Base-by-base conservation (phyloP, 1,140 invertebrate species). In the Medauroidea extradentata region DNA sequence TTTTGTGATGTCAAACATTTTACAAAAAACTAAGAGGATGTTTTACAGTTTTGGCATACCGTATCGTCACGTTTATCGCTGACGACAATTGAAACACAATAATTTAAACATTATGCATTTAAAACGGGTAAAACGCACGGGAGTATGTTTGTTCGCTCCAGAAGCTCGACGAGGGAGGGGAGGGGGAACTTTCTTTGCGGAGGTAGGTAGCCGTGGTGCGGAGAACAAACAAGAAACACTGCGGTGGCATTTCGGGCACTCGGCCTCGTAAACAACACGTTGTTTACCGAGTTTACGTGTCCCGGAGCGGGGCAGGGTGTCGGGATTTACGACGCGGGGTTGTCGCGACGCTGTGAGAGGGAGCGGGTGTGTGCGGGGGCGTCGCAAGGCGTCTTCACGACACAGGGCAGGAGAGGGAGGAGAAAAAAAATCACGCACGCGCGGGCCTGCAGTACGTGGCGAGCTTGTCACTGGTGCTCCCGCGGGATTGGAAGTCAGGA, bases 201-300 rank as follows among this genome's bases (percentile, higher is more conserved):
- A 4, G n/a, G 29, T 34, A 34, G 29, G 29, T 34, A n/a, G n/a
- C 29, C 29, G 11, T 34, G 29, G 29, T 11, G 29, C 4, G 29
- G 29, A 4, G 29, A 7, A 11, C 29, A 34, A 34, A 34, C 29
- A 34, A 34, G 29, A 11, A 34, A 11, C 29, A 34, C 29, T 34
- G 29, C 29, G 29, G 29, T 34, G 29, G 29, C 58, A 51, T 46
- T 52, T 39, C 51, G 52, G 39, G 58, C 52, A 39, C 50, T 53
- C 44, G 52, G 49, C 42, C 58, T 60, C 52, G 48, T 59, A 59
- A 52, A 46, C 46, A 24, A 48, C 19, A 16, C 44, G 42, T 43
- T 52, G 42, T 52, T 51, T 51, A 39, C 42, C 42, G 49, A 43
- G 49, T 51, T 51, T 51, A 56, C 57, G 38, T 46, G 57, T 39